Evolutionary conservation across 2,797 vertebrate genomes (phyloP).

Genomic region (Anguilla marmorata): DNA sequence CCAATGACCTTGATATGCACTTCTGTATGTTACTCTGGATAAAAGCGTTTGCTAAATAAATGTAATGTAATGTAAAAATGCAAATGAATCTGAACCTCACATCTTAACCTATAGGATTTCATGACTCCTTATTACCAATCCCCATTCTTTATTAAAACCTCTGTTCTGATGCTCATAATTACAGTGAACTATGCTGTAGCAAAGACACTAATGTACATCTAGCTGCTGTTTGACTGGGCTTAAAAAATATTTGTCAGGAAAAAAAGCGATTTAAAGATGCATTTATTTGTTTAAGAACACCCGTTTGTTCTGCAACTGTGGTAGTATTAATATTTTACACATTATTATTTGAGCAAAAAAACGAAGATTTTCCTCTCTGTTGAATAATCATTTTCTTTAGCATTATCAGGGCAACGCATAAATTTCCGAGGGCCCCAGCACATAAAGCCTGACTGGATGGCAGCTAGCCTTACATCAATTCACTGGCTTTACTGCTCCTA

Average conservation of each 20-base stretch:
- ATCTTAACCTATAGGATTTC: background rate
- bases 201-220: background rate
- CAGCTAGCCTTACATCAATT: slow-evolving; percentile 28
- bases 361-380: background rate
- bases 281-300: background rate
- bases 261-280: background rate
- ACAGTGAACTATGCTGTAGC: background rate
- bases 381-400: background rate
- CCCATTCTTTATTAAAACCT: background rate
- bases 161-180: background rate
- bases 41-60: no score
- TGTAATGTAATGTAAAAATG: background rate
- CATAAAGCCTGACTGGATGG: background rate
- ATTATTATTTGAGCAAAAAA: background rate
- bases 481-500: slow-evolving; percentile 55
- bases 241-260: background rate
- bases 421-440: background rate
- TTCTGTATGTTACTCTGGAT: no score
- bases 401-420: background rate
- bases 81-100: background rate
- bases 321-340: background rate
- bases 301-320: background rate
- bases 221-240: background rate
- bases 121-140: background rate
- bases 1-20: no score